These are phyloP conservation scores for Siniperca undulata DNA, from an alignment of 2,797 vertebrate genomes.

Conservation along the genomic window DNA sequence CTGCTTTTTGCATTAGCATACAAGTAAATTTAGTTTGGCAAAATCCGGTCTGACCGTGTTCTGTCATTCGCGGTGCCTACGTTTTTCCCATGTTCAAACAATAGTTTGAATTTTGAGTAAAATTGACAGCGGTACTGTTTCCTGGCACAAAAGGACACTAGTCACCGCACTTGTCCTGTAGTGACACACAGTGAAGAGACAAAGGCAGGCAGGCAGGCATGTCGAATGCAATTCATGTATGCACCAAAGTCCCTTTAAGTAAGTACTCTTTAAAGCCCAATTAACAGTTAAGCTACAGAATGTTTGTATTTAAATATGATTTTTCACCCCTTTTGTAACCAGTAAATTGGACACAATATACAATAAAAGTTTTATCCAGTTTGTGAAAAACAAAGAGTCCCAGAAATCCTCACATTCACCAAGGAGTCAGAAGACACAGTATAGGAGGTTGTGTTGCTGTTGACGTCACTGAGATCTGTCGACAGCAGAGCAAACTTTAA, in stretches of 20 bases:
- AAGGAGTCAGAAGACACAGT: not conserved
- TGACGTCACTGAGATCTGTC: conserved; percentile 41
- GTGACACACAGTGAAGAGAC: not conserved
- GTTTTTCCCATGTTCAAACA: not conserved
- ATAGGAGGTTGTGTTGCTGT: not conserved
- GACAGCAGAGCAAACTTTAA: conserved; percentile 56
- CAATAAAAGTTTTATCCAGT: not conserved
- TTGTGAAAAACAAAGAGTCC: not conserved
- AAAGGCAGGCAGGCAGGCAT: not conserved
- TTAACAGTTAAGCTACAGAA: not conserved
- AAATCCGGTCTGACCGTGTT: not conserved
- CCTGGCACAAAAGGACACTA: not conserved
- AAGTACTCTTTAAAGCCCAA: not conserved
- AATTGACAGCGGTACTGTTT: not conserved
- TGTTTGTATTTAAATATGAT: not conserved
- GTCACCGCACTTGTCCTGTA: not conserved
- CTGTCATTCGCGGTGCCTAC: not conserved
- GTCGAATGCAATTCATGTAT: not conserved
- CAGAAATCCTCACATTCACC: not conserved
- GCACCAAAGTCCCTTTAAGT: not conserved
- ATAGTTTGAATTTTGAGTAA: not conserved
- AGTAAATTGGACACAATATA: not conserved
- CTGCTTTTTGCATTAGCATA: too few relatives aligned
- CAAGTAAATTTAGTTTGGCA: too few relatives aligned
- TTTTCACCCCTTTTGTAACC: not conserved